Conservation (phyloP, 1,140 invertebrate species). For the Zaprionus ornatus region DNA sequence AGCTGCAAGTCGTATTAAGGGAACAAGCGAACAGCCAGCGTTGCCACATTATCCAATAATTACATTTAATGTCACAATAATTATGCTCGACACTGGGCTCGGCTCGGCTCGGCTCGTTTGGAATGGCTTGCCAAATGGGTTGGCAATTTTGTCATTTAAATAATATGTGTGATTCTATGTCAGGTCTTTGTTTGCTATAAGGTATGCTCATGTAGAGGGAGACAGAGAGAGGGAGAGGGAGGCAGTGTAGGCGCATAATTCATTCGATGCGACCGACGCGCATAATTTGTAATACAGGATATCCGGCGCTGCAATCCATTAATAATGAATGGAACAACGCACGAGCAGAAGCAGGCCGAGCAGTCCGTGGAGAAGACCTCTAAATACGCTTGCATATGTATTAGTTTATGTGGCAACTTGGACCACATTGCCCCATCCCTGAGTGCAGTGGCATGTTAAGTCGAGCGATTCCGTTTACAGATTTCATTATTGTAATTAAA, state of each 20-base stretch:
- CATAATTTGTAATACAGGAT: conserved; percentile 51
- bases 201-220: background rate
- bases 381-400: conserved; percentile 5
- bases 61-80: conserved; percentile 34
- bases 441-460: background rate
- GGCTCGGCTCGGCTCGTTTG: background rate
- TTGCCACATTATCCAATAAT: conserved; percentile 23
- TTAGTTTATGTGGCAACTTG: background rate
- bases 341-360: background rate
- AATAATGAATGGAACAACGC: conserved; percentile 35
- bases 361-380: background rate
- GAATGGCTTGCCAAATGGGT: background rate
- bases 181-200: background rate
- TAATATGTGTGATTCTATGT: background rate
- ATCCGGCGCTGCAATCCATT: conserved; percentile 47
- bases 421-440: background rate
- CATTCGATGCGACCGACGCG: conserved; percentile 42
- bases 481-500: conserved; percentile 33
- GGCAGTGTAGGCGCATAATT: conserved; percentile 20
- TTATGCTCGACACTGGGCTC: conserved; percentile 16
- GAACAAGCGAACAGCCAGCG: background rate
- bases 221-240: background rate
- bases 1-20: conserved; percentile 11
- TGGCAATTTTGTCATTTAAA: conserved; percentile 22
- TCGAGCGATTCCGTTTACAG: conserved; percentile 10